Conservation (phyloP, 2,113 vertebrate species). For the Saguinus midas region DNA sequence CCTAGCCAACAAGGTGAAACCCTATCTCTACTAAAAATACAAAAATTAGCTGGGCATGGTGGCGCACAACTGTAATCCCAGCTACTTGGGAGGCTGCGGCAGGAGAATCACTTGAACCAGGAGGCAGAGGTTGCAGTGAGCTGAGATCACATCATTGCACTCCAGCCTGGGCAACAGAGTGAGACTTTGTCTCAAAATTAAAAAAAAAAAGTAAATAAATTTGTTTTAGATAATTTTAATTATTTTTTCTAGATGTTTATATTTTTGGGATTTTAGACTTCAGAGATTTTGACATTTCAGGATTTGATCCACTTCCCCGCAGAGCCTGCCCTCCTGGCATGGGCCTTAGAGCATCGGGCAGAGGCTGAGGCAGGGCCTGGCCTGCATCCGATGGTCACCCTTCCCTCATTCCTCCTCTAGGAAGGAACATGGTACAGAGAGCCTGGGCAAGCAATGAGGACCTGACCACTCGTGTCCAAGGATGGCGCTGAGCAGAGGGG, state of each 20-base stretch:
- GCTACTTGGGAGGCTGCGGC: too few species aligned
- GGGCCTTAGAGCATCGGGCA: background rate
- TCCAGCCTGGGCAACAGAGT: background rate
- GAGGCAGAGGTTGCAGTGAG: too few species aligned
- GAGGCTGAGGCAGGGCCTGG: background rate
- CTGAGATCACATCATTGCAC: too few species aligned
- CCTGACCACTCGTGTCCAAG: too few species aligned
- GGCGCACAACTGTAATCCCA: rapidly evolving
- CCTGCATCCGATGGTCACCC: background rate
- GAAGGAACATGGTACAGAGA: background rate
- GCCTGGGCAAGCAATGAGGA: too few species aligned
- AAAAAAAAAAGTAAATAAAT: background rate
- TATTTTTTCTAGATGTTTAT: background rate
- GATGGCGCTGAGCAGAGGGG: background rate
- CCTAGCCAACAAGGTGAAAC: background rate
- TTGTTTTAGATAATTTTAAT: background rate
- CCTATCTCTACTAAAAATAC: too few species aligned
- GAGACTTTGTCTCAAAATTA: background rate
- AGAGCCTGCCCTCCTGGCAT: background rate
- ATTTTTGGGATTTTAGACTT: background rate
- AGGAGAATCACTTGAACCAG: too few species aligned
- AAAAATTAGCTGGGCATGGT: too few species aligned
- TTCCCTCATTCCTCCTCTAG: background rate
- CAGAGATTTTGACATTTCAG: background rate
- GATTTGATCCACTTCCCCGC: background rate